Conservation (phyloP, 2,888 invertebrate species). For the Ophonus ardosiacus region DNA sequence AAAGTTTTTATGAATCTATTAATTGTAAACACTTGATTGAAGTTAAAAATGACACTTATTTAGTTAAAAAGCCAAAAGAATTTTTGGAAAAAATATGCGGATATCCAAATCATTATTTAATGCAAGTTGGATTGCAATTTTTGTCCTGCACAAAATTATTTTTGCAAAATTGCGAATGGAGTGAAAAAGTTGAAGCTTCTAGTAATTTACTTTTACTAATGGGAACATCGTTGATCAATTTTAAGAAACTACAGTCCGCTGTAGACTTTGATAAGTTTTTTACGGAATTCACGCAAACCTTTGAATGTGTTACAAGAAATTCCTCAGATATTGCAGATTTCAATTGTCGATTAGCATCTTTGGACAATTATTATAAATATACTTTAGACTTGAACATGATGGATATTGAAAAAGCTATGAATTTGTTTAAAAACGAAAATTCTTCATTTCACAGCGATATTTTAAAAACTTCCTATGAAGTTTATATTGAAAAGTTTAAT, state of each 20-base stretch:
- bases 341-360: background rate
- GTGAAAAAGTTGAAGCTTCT: no score
- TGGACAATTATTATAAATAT: constrained; percentile 29
- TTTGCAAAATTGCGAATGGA: no score
- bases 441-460: background rate
- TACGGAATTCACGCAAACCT: constrained; percentile 21
- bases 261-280: constrained; percentile 24
- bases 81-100: no score
- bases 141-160: no score
- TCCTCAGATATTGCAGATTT: background rate
- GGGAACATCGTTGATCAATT: constrained; percentile 20
- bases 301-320: background rate
- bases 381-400: background rate
- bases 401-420: constrained; percentile 1
- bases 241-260: background rate
- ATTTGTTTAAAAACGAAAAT: background rate
- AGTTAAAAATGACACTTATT: no score
- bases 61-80: no score
- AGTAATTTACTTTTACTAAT: no score
- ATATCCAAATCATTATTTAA: no score
- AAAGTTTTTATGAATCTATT: no score
- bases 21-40: no score
- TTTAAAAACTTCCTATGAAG: background rate
- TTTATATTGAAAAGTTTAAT: constrained; percentile 26
- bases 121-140: no score